phyloP scores from a whole-genome alignment of 2,797 vertebrate species.

The Meda fulgida region DNA sequence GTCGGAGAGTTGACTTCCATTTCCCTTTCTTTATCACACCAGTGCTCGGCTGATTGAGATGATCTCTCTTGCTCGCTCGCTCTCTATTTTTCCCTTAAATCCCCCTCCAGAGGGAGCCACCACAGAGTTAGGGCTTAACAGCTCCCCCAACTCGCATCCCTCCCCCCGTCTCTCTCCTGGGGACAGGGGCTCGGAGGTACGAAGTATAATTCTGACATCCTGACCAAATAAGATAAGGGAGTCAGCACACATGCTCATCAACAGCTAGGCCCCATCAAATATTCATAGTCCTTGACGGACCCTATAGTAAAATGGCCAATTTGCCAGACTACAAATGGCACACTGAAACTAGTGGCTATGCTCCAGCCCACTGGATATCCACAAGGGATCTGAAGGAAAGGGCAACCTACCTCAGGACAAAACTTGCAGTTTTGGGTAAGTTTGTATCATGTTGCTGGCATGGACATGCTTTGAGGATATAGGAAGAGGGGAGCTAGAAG shows the following conservation, averaged over 20 bases:
- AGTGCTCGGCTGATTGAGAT: slow-evolving; percentile 45
- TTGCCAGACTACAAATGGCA: slow-evolving; percentile 61
- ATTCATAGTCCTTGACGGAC: slow-evolving; percentile 66
- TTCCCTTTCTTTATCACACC: slow-evolving; percentile 52
- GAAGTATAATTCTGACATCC: slow-evolving; percentile 61
- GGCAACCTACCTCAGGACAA: slow-evolving; percentile 41
- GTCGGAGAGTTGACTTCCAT: slow-evolving; percentile 53
- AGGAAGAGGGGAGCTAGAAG: slow-evolving; percentile 23
- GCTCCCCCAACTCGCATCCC: slow-evolving; percentile 45
- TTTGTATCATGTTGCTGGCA: slow-evolving; percentile 41
- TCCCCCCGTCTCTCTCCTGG: slow-evolving; percentile 43
- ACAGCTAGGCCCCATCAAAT: slow-evolving; percentile 63
- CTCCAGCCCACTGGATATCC: slow-evolving; percentile 51
- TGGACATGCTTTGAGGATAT: slow-evolving; percentile 27
- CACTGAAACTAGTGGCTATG: slow-evolving; percentile 60
- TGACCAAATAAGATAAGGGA: slow-evolving; percentile 69
- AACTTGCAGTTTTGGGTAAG: slow-evolving; percentile 36
- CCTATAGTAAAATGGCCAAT: slow-evolving; percentile 68
- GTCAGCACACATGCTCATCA: slow-evolving; percentile 66
- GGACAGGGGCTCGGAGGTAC: slow-evolving; percentile 49
- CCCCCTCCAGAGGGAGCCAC: slow-evolving; percentile 49
- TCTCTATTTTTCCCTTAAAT: slow-evolving; percentile 45
- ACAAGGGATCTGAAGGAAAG: slow-evolving; percentile 35
- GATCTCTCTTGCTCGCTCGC: slow-evolving; percentile 26
- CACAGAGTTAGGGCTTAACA: slow-evolving; percentile 54